Evolutionary conservation across 2,888 invertebrate genomes (phyloP), one percentile per base, ranked within the genome.

Genomic region (Pterostichus niger): DNA sequence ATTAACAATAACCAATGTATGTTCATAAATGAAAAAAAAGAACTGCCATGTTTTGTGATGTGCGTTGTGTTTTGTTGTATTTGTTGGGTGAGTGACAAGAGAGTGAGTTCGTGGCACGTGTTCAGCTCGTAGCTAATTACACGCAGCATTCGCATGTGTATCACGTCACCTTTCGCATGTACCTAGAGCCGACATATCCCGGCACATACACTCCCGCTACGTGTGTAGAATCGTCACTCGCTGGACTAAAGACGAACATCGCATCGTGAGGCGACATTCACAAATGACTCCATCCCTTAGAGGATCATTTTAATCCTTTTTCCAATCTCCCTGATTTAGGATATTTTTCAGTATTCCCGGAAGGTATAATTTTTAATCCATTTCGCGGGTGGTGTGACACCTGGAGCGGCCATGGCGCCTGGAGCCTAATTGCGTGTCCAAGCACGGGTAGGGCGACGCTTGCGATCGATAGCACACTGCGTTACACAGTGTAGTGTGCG

Each of bases 351-450:
- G 44, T 10, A 61, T 59, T 54, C 71, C 84, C 82, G 49, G 31
- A 44, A 40, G 64, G 82, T 49, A 71, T 61, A 78, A 79, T 84
- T 83, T 84, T 83, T 84, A 82, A 82, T 84, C 84, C 82, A 83
- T 84, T 82, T 82, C 44, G 56, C 71, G 56, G 56, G 24, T 11
- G 61, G 13, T 15, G 46, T 64, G 46, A 59, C 64, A 46, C 24
- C 59, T 64, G 64, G 24, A 17, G 24, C 56, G 24, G 17, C 17
- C n/a, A 52, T 52, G 52, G 15, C 9, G 24, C 56, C 24, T 17
- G 64, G 31, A 64, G 33, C 64, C n/a, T 64, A 64, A 64, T 64
- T 64, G 35, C 64, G 33, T 64, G 64, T 64, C 64, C 64, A 59
- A 59, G 15, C 54, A 6, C 54, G 54, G 54, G 54, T 17, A 24